Evolutionary conservation across 1,140 invertebrate genomes (phyloP).

Genomic region (Drosophila lacteicornis): DNA sequence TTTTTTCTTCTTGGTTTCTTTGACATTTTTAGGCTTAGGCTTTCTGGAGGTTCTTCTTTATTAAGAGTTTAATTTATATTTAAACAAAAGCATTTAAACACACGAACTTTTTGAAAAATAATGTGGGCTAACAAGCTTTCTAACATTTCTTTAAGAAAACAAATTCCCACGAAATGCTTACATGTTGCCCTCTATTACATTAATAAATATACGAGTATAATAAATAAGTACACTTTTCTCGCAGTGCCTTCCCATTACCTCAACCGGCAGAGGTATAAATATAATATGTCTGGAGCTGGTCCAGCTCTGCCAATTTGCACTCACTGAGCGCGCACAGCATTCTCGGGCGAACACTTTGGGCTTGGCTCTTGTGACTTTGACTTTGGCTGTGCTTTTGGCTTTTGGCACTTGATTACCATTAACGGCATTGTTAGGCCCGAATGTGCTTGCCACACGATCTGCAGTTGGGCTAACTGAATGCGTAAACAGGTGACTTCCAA

Average conservation of each 20-base stretch:
- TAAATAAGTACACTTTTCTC: not conserved
- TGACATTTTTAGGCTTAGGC: too few relatives aligned
- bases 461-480: slow-evolving; percentile 37
- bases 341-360: slow-evolving; percentile 48
- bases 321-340: slow-evolving; percentile 51
- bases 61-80: too few relatives aligned
- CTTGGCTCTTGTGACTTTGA: slow-evolving; percentile 57
- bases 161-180: too few relatives aligned
- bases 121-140: too few relatives aligned
- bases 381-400: slow-evolving; percentile 49
- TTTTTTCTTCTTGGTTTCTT: too few relatives aligned
- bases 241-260: not conserved
- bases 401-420: slow-evolving; percentile 53
- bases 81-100: too few relatives aligned
- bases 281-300: slow-evolving; percentile 16
- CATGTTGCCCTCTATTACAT: too few relatives aligned
- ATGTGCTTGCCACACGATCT: slow-evolving; percentile 30
- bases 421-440: slow-evolving; percentile 18
- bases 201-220: too few relatives aligned
- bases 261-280: not conserved
- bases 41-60: too few relatives aligned
- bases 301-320: slow-evolving; percentile 59
- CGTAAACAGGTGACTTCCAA: slow-evolving; percentile 32
- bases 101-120: too few relatives aligned
- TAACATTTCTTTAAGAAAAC: too few relatives aligned